Evolutionary conservation across 1,140 invertebrate genomes (phyloP).

Genomic region (Ruditapes philippinarum): DNA sequence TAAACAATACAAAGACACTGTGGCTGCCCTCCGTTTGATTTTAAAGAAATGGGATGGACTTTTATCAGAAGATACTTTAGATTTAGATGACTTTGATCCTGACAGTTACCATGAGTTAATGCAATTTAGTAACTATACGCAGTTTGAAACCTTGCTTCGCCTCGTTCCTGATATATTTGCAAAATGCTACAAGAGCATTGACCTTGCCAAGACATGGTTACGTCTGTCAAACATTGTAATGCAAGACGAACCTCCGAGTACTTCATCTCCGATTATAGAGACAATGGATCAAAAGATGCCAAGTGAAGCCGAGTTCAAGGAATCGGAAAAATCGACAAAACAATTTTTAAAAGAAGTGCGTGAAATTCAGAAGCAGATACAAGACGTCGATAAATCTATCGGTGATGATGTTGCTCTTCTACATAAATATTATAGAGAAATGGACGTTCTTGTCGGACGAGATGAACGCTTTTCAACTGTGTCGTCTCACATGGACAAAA

Average conservation of each 20-base stretch:
- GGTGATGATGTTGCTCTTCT: slow-evolving; percentile 25
- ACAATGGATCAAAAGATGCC: neutral
- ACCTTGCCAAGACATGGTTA: slow-evolving; percentile 79
- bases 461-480: slow-evolving; percentile 58
- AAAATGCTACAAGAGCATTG: slow-evolving; percentile 79
- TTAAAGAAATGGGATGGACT: slow-evolving; percentile 73
- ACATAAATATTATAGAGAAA: slow-evolving; percentile 45
- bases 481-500: slow-evolving; percentile 61
- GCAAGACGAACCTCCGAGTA: slow-evolving; percentile 47
- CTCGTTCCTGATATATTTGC: slow-evolving; percentile 79
- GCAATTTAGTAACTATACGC: slow-evolving; percentile 61
- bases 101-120: slow-evolving; percentile 78
- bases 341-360: slow-evolving; percentile 53
- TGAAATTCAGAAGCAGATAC: slow-evolving; percentile 31
- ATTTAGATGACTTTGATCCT: slow-evolving; percentile 72
- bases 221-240: slow-evolving; percentile 73
- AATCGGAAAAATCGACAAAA: neutral
- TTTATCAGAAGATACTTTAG: slow-evolving; percentile 68
- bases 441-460: slow-evolving; percentile 48
- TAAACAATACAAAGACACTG: slow-evolving; percentile 59
- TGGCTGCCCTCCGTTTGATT: slow-evolving; percentile 62
- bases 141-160: slow-evolving; percentile 72
- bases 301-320: neutral
- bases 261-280: neutral
- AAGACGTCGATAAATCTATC: slow-evolving; percentile 40